Percentiles rank a stretch among this genome's conserved stretches.
These are phyloP conservation scores for Empidonax traillii DNA, from an alignment of 2,113 vertebrate species.

Conservation along the genomic window DNA sequence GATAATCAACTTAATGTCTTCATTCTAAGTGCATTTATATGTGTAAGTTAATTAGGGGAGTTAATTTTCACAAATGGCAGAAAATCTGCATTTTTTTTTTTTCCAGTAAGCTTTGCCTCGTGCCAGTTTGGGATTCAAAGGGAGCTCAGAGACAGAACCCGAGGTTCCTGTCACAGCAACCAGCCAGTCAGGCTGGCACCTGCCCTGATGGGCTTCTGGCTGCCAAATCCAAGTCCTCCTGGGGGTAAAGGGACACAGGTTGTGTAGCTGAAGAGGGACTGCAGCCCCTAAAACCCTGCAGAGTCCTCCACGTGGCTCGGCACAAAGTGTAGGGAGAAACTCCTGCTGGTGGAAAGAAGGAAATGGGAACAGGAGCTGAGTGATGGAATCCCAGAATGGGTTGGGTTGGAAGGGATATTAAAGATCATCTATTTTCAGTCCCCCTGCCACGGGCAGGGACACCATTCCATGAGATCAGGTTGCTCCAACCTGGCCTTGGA, in stretches of 20 bases:
- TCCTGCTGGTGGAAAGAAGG: neutral
- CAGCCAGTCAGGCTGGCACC: neutral
- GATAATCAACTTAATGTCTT: conserved; percentile 81
- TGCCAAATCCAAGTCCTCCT: neutral
- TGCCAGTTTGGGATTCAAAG: conserved; percentile 47
- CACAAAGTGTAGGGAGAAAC: neutral
- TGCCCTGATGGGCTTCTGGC: neutral
- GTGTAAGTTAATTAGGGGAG: conserved; percentile 77
- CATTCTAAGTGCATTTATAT: conserved; percentile 66
- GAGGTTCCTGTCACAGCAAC: neutral
- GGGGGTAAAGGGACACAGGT: neutral
- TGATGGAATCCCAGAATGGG: neutral
- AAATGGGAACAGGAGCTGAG: neutral
- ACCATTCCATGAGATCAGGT: neutral
- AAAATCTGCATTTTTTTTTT: conserved; percentile 62
- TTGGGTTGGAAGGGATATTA: neutral
- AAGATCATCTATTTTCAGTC: accelerated
- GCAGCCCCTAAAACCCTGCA: neutral
- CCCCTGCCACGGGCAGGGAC: neutral
- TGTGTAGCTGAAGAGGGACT: accelerated
- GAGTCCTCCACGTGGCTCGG: neutral
- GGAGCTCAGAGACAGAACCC: neutral
- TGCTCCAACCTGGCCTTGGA: neutral
- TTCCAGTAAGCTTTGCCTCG: conserved; percentile 44
- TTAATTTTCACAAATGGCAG: conserved; percentile 77